phyloP scores from a whole-genome alignment of 2,888 invertebrate species.

The Acleris holmiana region DNA sequence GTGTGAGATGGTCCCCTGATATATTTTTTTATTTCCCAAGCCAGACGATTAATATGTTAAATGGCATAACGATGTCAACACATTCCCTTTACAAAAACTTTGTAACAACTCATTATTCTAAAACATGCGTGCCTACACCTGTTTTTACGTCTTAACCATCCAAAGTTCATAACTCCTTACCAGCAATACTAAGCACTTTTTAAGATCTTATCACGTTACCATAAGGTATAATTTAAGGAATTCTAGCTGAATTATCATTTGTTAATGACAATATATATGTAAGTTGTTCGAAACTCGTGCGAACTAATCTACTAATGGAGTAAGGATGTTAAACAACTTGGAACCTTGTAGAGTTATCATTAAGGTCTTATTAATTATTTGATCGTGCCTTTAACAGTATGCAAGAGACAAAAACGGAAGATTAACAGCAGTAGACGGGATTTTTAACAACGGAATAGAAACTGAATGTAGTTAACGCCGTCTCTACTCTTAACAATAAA shows the following conservation, averaged over 20 bases:
- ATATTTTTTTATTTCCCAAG: too few species aligned
- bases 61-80: conserved; percentile 14
- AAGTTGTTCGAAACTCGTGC: conserved; percentile 55
- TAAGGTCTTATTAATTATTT: conserved; percentile 42
- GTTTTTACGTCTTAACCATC: conserved; percentile 43
- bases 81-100: conserved; percentile 43
- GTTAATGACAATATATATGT: conserved; percentile 53
- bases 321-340: conserved; percentile 40
- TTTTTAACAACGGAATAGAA: not conserved
- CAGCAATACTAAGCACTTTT: conserved; percentile 1
- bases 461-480: too few species aligned
- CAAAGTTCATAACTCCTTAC: conserved; percentile 27
- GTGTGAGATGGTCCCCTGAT: too few species aligned
- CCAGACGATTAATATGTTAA: too few species aligned
- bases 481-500: too few species aligned
- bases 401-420: conserved; percentile 10
- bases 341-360: conserved; percentile 52
- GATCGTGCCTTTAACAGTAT: not conserved
- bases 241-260: conserved; percentile 33
- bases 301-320: conserved; percentile 73
- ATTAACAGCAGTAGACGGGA: conserved; percentile 9
- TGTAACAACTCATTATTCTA: conserved; percentile 49
- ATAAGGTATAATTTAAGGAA: conserved; percentile 4
- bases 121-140: conserved; percentile 45
- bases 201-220: not conserved